Evolutionary conservation across 2,888 invertebrate species (phyloP).

Genomic region (Leptinotarsa juncta): DNA sequence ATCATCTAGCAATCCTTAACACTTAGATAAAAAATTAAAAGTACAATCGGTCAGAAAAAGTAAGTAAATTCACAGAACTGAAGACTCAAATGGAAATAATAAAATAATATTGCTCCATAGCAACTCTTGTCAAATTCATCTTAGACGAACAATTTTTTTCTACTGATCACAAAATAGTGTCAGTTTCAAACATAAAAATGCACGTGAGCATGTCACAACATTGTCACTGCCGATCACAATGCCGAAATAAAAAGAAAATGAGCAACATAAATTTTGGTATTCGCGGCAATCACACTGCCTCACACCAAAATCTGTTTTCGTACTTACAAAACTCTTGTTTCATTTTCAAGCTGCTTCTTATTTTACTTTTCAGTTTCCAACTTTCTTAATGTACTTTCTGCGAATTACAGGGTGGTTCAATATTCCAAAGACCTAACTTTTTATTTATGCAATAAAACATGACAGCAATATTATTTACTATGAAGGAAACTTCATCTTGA

Average conservation of each 20-base stretch:
- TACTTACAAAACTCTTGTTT: conserved; percentile 34
- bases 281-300: conserved; percentile 25
- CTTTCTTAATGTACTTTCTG: conserved; percentile 13
- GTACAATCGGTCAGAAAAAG: too few species aligned
- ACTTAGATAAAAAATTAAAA: too few species aligned
- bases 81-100: too few species aligned
- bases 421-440: not conserved
- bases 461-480: too few species aligned
- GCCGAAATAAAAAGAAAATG: conserved; percentile 38
- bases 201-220: conserved; percentile 61
- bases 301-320: conserved; percentile 5
- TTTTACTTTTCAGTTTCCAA: conserved; percentile 33
- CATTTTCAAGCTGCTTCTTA: conserved; percentile 39
- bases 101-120: too few species aligned
- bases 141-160: not conserved
- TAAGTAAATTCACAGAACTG: too few species aligned
- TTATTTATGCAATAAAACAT: too few species aligned
- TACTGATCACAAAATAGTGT: conserved; percentile 22
- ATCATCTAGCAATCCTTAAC: too few species aligned
- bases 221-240: conserved; percentile 46
- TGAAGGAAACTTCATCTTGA: too few species aligned
- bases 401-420: conserved; percentile 36
- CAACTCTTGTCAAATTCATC: not conserved
- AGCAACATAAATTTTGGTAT: conserved; percentile 36
- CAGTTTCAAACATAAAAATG: conserved; percentile 39